Base-by-base conservation (phyloP, 2,888 invertebrate species). In the Spodoptera picta region DNA sequence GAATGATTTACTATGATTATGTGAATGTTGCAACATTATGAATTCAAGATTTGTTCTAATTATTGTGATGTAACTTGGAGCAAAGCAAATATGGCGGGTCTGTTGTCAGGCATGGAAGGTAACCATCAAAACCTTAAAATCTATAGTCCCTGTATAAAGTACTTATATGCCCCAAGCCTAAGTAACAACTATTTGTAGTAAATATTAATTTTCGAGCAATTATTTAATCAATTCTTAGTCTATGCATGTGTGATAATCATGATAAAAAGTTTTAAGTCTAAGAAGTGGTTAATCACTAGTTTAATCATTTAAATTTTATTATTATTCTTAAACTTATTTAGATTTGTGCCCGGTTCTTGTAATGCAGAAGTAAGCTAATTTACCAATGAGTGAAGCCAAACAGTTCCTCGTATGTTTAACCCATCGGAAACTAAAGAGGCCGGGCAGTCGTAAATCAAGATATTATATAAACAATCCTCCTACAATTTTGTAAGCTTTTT, bases 401-500 rank as follows among this genome's bases (percentile, higher is more conserved):
- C 41, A 58, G 47, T 66, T 56, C 31, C 47, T 64, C 24, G n/a
- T 50, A 2, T 24, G 31, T 31, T 5, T 47, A 64, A 43, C 4
- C 2, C 47, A 23, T 53, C 23, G 11, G 24, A 41, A 12, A 4
- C 7, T 23, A 27, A 19, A 12, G 24, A 44, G 12, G 36, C 11
- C 54, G 55, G 67, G 60, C 47, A 11, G n/a, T 51, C 24, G 5
- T 68, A n/a, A 73, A 60, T 69, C 61, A 36, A 69, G 75, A 74
- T 75, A 60, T 69, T 60, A 36, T 27, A 75, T 54, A 64, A 41
- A 47, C 65, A 73, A 57, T 67, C 53, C 70, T 77, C 63, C 66
- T 77, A 69, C 11, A 62, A 53, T 79, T 68, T 75, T 79, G 57
- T 77, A 77, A 75, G 77, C 80, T 73, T 77, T 69, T 79, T 79